A percentile compares a stretch with the other conserved stretches of the same genome.
These are phyloP conservation scores for Gopherus flavomarginatus DNA, from an alignment of 2,113 vertebrate species.

Conservation along the genomic window DNA sequence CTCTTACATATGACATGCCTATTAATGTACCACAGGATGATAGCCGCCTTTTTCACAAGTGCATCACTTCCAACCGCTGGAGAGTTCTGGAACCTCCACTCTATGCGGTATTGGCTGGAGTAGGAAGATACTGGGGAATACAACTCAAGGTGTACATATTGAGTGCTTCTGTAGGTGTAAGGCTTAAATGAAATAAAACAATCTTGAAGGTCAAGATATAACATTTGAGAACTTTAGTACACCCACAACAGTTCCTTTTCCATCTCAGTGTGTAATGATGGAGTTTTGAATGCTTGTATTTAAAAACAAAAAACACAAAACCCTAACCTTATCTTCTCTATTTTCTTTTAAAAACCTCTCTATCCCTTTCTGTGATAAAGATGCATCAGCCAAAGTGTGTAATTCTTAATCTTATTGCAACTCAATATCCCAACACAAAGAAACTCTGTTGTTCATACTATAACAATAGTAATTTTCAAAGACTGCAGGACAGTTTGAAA, in stretches of 20 bases:
- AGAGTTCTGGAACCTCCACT: neutral
- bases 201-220: neutral
- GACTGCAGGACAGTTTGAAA: neutral
- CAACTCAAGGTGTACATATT: rapidly evolving
- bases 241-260: neutral
- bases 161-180: neutral
- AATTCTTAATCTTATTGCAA: neutral
- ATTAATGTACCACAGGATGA: neutral
- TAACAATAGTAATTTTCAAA: neutral
- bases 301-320: neutral
- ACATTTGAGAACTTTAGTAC: neutral
- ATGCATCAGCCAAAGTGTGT: no score
- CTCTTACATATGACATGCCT: neutral
- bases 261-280: neutral
- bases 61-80: neutral
- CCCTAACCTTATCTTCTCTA: neutral
- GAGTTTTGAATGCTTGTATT: neutral
- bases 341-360: neutral
- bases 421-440: neutral
- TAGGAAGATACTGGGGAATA: neutral
- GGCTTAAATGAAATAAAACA: neutral
- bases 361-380: neutral
- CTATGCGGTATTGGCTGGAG: neutral
- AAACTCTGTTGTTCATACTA: neutral
- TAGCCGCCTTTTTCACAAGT: neutral